Evolutionary conservation across 2,113 vertebrate genomes (phyloP).

Genomic region (Conger conger): DNA sequence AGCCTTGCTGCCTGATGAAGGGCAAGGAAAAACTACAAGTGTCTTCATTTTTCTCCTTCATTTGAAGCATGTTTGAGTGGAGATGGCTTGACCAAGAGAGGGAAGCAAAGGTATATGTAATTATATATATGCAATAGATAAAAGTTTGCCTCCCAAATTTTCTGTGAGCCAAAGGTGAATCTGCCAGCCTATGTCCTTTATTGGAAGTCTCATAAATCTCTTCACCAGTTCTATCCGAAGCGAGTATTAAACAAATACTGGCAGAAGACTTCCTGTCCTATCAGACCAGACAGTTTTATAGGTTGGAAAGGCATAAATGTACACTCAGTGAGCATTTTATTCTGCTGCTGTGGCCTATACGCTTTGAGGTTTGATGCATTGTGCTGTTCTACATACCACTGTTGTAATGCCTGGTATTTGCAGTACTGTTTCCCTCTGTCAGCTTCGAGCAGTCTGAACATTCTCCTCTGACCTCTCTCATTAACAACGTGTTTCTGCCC

Average conservation of each 20-base stretch:
- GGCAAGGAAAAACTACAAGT: background rate
- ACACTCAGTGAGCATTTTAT: too few species aligned
- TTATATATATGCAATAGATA: background rate
- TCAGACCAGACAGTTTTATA: background rate
- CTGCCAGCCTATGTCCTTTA: slow-evolving; percentile 7
- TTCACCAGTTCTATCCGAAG: background rate
- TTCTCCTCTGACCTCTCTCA: too few species aligned
- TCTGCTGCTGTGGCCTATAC: too few species aligned
- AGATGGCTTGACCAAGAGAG: background rate
- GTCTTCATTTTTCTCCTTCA: background rate
- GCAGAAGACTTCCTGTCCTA: background rate
- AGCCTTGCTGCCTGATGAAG: background rate
- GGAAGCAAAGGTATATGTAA: background rate
- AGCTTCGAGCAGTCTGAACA: too few species aligned
- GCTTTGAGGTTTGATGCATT: too few species aligned
- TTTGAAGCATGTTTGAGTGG: background rate
- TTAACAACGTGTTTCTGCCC: too few species aligned
- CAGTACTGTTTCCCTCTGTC: too few species aligned
- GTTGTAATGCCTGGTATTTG: too few species aligned
- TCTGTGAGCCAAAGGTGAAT: slow-evolving; percentile 2
- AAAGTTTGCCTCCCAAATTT: slow-evolving; percentile 23
- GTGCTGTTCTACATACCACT: too few species aligned
- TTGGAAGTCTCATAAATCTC: slow-evolving; percentile 8
- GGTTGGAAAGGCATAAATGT: background rate
- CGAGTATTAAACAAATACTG: background rate